phyloP scores from a whole-genome alignment of 1,140 invertebrate genomes.

The Plectus sambesii region DNA sequence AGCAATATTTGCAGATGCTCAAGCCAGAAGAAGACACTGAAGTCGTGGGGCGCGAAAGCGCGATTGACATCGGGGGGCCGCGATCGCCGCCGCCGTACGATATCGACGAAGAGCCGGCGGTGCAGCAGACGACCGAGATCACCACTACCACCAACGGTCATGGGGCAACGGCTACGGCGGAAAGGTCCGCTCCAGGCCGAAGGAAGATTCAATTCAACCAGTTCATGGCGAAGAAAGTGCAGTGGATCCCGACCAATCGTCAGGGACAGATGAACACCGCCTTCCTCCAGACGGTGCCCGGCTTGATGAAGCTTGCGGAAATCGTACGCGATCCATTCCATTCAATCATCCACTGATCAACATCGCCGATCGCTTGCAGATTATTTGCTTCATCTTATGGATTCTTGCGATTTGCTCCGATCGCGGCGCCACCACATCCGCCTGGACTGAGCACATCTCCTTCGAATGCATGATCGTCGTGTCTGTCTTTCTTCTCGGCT shows the following conservation, averaged over 20 bases:
- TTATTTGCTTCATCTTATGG: constrained; percentile 39
- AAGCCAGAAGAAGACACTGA: no score
- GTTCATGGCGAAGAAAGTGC: constrained; percentile 28
- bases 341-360: neutral
- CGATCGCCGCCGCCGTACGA: no score
- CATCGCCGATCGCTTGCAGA: constrained; percentile 20
- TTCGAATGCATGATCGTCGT: constrained; percentile 43
- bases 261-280: constrained; percentile 42
- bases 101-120: no score
- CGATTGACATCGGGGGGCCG: no score
- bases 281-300: constrained; percentile 35
- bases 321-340: constrained; percentile 23
- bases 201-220: constrained; percentile 28
- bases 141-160: no score
- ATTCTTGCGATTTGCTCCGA: constrained; percentile 43
- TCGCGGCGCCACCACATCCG: constrained; percentile 36
- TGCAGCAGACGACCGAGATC: no score
- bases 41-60: no score
- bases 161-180: no score
- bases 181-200: no score
- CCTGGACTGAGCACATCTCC: constrained; percentile 44
- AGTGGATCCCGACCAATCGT: constrained; percentile 37
- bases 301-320: constrained; percentile 42
- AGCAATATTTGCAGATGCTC: no score
- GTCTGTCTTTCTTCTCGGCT: constrained; percentile 32